These are phyloP conservation scores for Clepsis dumicolana DNA, from an alignment of 2,888 invertebrate species.

Conservation along the genomic window DNA sequence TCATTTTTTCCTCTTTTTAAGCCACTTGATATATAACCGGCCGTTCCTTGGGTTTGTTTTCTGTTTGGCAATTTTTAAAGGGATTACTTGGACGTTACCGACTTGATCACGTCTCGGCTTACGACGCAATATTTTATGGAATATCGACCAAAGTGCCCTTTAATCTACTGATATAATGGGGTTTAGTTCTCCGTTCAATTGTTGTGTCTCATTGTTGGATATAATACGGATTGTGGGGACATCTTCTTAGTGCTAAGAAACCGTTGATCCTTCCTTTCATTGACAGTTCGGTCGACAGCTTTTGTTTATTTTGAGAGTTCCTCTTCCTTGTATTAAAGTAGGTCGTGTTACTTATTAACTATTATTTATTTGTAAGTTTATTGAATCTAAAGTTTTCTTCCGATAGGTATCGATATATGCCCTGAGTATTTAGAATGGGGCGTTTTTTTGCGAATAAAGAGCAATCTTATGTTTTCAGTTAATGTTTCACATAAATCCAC, in stretches of 20 bases:
- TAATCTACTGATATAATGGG: conserved; percentile 84
- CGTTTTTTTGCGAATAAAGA: no score
- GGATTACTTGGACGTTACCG: conserved; percentile 74
- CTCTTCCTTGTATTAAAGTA: background rate
- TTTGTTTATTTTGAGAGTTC: conserved; percentile 2
- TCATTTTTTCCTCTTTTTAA: conserved; percentile 63
- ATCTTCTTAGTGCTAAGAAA: conserved; percentile 56
- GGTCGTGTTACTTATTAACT: background rate
- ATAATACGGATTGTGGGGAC: conserved; percentile 48
- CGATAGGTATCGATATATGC: no score
- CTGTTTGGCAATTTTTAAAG: conserved; percentile 85
- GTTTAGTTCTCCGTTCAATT: conserved; percentile 51
- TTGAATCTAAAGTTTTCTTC: no score
- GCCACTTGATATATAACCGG: conserved; percentile 77
- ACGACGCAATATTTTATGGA: conserved; percentile 84
- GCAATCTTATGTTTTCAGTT: no score
- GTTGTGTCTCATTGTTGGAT: conserved; percentile 44
- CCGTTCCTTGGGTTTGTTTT: conserved; percentile 79
- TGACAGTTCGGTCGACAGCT: conserved; percentile 9
- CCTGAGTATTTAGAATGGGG: no score
- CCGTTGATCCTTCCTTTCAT: conserved; percentile 29
- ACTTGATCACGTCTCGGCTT: conserved; percentile 82
- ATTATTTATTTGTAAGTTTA: no score
- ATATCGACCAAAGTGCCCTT: conserved; percentile 85
- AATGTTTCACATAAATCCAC: no score